Conservation (phyloP, 2,797 vertebrate genomes). For the Miichthys miiuy region DNA sequence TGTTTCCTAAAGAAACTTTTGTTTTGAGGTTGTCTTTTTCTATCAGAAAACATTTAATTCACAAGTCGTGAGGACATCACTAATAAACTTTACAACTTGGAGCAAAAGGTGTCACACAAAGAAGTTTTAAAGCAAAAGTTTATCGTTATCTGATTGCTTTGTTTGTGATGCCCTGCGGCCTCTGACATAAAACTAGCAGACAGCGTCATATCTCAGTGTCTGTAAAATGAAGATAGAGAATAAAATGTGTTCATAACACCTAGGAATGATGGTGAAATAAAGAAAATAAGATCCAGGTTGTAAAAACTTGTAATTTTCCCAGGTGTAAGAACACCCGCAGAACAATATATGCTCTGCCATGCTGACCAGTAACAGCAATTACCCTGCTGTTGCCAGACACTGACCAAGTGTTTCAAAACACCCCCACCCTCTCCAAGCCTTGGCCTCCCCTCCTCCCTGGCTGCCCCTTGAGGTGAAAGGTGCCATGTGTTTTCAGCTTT, state of each 20-base stretch:
- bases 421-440: constrained; percentile 28
- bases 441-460: constrained; percentile 33
- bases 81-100: neutral
- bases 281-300: constrained; percentile 21
- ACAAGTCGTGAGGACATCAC: neutral
- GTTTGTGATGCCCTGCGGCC: constrained; percentile 29
- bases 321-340: constrained; percentile 18
- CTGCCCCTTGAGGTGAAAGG: constrained; percentile 77
- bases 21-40: neutral
- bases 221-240: constrained; percentile 23
- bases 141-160: constrained; percentile 29
- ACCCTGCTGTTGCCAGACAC: constrained; percentile 58
- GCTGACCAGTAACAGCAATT: constrained; percentile 54
- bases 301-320: constrained; percentile 31
- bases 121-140: constrained; percentile 4
- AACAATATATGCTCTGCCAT: neutral
- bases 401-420: constrained; percentile 67
- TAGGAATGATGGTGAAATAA: constrained; percentile 1
- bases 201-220: neutral
- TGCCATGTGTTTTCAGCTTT: constrained; percentile 78
- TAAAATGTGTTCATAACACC: constrained; percentile 13
- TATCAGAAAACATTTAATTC: neutral
- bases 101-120: constrained; percentile 9
- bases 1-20: too few relatives aligned
- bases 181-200: constrained; percentile 16